Base-by-base conservation (phyloP, 2,113 vertebrate species). In the Equus quagga region DNA sequence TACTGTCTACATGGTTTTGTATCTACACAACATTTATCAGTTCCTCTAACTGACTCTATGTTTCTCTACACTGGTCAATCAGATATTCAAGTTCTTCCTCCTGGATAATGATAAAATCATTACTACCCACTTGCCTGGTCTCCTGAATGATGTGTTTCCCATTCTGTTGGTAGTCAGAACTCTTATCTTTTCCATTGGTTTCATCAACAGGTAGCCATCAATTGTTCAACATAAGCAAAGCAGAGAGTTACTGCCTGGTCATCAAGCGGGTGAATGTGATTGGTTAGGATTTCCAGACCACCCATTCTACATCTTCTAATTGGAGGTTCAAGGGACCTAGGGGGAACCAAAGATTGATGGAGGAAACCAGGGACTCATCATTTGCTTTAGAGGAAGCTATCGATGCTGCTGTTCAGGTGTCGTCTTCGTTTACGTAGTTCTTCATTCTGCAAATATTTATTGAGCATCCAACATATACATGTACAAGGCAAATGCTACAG, bases 61-160 rank as follows among this genome's bases (percentile, higher is more conserved):
- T 58, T 86, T n/a, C 49, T 78, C 46, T 93, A 54, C 8, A 13
- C 24, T 21, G 93, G 72, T 64, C 33, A 82, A 54, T 46, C 70
- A 97, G 51, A 73, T 58, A 85, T 69, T 89, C 64, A 82, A 89
- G 56, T 51, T 64, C 78, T 89, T 95, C 58, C 31, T 93, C 69
- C 64, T 60, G 1, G 21, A 90, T 24, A 31, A 49, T 15, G 67
- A 46, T 28, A 73, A 70, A 33, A 46, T 76, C 31, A 73, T 75
- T 15, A 49, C 28, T 3, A n/a, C 51, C 21, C 10, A 65, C 17
- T 79, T 82, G 70, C 5, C 51, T 46, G 2, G 33, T n/a, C 76
- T 85, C 23, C 33, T 36, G 12, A 79, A 81, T 28, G 21, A 83
- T 2, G 10, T 14, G 46, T 46, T 62, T 84, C 70, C 33, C 11